A percentile compares a stretch with the other conserved stretches of the same genome.
These are phyloP conservation scores for Coenonympha glycerion DNA, from an alignment of 2,888 invertebrate species.

Conservation along the genomic window DNA sequence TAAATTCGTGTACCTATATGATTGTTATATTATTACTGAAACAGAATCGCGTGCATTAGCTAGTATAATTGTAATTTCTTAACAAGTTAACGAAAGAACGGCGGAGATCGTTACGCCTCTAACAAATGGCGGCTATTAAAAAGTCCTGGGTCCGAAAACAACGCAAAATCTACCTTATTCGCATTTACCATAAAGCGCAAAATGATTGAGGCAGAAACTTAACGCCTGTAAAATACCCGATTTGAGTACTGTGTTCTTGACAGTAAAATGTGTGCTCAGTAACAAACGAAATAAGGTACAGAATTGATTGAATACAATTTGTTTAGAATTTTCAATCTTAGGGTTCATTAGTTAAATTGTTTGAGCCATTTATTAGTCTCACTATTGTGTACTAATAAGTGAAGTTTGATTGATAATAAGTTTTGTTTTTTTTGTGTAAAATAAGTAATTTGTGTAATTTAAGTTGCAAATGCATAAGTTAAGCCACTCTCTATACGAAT, in stretches of 20 bases:
- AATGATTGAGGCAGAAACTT: neutral
- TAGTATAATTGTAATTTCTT: slow-evolving; percentile 9
- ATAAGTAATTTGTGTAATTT: neutral
- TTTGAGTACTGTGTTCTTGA: neutral
- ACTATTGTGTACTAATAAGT: slow-evolving; percentile 6
- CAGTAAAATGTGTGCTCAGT: slow-evolving; percentile 10
- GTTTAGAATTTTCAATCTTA: slow-evolving; percentile 15
- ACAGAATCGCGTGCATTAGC: neutral
- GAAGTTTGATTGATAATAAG: slow-evolving; percentile 1
- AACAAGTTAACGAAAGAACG: slow-evolving; percentile 17
- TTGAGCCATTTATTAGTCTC: slow-evolving; percentile 17
- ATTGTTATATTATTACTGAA: neutral
- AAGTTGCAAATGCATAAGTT: no score
- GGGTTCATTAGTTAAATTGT: slow-evolving; percentile 20
- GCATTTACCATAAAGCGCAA: neutral
- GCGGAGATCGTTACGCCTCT: slow-evolving; percentile 13
- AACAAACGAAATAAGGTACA: neutral
- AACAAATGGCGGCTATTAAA: slow-evolving; percentile 24
- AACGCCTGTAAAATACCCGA: neutral
- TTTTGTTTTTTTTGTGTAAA: neutral
- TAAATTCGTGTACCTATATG: no score
- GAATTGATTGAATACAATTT: slow-evolving; percentile 1
- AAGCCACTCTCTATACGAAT: neutral
- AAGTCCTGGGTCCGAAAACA: neutral
- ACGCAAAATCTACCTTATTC: neutral